Base-by-base conservation (phyloP, 2,888 invertebrate genomes). In the Lamellibrachia satsuma region DNA sequence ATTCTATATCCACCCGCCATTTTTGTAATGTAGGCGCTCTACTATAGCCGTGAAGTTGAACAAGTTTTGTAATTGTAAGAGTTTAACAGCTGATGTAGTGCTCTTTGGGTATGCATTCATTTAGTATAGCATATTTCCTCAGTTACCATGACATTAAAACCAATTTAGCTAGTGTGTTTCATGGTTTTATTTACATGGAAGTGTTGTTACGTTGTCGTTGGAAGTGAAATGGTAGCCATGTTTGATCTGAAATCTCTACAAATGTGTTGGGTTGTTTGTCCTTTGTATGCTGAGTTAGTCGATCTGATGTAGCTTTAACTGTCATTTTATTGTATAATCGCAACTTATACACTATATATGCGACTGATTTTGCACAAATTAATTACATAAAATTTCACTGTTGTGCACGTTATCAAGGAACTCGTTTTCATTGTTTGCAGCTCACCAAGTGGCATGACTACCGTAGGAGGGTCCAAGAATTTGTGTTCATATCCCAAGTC, bases 1-100 rank as follows among this genome's bases (percentile, higher is more conserved):
- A 75, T 75, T 75, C 75, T 75, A 75, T 75, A 22, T 75, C 75
- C 75, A 75, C 75, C 75, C 75, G 75, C 75, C 75, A 75, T 75
- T 75, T 75, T 75, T 75, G 75, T 75, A 22, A 75, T 75, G 22
- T 22, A 75, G 39, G 75, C 75, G 75, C 75, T n/a, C 75, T 75
- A 75, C 75, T 75, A 3, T 75, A 75, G 75, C 75, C n/a, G n/a
- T 75, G 22, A 75, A 75, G 75, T 75, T 75, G 75, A 75, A 75
- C 22, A 75, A 75, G 75, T 75, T 75, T 75, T 75, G 15, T 9
- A 2, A 75, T 75, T 75, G 15, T 75, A 75, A 6, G 22, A n/a
- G 22, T 75, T 75, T 75, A 15, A 75, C 75, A 75, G 75, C 75
- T 75, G 75, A 75, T 75, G 22, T 22, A 22, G n/a, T 75, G 75